Percentiles rank a stretch among this genome's conserved stretches.
Evolutionary conservation across 1,140 invertebrate species (phyloP).

Genomic region (Caenorhabditis tropicalis): DNA sequence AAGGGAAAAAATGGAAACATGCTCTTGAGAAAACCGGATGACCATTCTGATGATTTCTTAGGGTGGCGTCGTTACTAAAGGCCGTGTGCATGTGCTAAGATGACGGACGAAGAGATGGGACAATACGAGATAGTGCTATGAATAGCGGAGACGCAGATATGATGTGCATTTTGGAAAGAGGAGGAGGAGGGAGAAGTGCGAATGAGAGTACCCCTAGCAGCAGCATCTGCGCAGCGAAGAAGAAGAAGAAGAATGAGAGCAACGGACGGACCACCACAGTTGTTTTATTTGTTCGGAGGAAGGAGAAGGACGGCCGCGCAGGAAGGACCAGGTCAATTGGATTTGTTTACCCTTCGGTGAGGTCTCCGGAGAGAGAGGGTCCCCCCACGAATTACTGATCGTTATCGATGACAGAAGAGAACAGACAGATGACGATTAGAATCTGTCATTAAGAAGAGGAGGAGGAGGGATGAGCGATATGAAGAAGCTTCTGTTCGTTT

Average conservation of each 20-base stretch:
- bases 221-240: too few species aligned
- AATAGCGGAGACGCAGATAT: not conserved
- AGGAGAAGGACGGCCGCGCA: not conserved
- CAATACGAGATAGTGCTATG: not conserved
- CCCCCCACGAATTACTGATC: not conserved
- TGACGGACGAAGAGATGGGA: not conserved
- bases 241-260: too few species aligned
- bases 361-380: not conserved
- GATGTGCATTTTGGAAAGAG: too few species aligned
- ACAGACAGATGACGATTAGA: not conserved
- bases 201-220: too few species aligned
- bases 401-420: not conserved
- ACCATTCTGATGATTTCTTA: not conserved
- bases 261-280: not conserved
- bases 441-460: not conserved
- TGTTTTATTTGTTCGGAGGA: not conserved
- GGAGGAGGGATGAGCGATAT: not conserved
- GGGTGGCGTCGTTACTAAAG: not conserved
- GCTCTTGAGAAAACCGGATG: not conserved
- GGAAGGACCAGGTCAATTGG: not conserved
- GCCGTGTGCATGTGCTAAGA: not conserved
- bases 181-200: too few species aligned
- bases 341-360: not conserved
- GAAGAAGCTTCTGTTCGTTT: not conserved
- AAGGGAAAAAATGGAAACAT: not conserved